Conservation (phyloP, 2,113 vertebrate genomes). For the Hylia prasina region DNA sequence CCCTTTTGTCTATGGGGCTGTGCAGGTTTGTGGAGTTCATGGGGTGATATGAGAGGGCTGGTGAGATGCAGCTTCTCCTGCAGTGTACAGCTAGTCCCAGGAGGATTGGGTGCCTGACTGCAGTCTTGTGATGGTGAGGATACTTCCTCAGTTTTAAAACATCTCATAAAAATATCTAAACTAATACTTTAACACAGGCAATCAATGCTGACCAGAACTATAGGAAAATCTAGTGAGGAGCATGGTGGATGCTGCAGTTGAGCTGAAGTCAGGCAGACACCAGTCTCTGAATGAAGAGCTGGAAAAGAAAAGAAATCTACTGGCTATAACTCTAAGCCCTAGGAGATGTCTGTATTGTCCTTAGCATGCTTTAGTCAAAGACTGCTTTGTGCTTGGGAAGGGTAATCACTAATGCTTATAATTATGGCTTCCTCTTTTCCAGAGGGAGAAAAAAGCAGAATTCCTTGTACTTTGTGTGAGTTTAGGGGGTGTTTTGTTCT, state of each 20-base stretch:
- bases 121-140: neutral
- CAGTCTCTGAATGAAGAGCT: neutral
- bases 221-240: neutral
- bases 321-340: neutral
- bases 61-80: neutral
- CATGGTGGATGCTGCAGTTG: neutral
- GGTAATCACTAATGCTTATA: neutral
- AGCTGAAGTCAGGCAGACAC: neutral
- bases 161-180: neutral
- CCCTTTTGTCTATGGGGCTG: neutral
- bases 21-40: neutral
- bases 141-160: neutral
- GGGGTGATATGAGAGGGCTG: neutral
- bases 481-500: neutral
- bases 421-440: neutral
- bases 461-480: neutral
- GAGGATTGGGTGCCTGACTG: neutral
- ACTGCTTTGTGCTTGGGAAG: neutral
- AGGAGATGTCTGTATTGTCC: neutral
- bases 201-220: neutral
- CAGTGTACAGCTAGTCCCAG: neutral
- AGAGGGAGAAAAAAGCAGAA: neutral
- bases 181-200: neutral
- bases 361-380: neutral
- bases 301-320: neutral